Base-by-base conservation (phyloP, 2,797 vertebrate species). In the Yasuhikotakia modesta region DNA sequence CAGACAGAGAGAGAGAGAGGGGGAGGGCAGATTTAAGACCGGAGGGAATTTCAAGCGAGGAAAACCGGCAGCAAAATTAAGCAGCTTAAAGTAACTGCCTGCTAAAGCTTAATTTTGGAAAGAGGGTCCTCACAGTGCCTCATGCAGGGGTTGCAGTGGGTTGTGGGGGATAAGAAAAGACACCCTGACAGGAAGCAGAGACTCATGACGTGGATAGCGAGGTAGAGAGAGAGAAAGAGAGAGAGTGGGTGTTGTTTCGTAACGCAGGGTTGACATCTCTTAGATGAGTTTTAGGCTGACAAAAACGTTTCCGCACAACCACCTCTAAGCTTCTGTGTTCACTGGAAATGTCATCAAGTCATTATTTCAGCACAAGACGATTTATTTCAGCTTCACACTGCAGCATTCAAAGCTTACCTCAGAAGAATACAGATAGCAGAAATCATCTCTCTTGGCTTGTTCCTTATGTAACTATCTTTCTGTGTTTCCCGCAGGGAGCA, bases 61-160 rank as follows among this genome's bases (percentile, higher is more conserved):
- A 88, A 90, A 92, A 93, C 91, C 89, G 90, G 90, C 89, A 88
- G 90, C 81, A 85, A 92, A 92, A 91, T 93, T 93, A 94, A 92
- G 91, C 92, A 88, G 92, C 92, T 94, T 93, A 93, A 91, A 90
- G 85, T 90, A 85, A 90, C 88, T 90, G 89, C 87, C 88, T 86
- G 88, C 87, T 87, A 88, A 92, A 88, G 89, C 86, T 87, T 87
- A 87, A 85, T 89, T 91, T 88, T 91, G 86, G 88, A 89, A 90
- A 86, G 87, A 89, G 86, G 88, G 88, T 86, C 86, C 86, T 90
- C 84, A 89, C 88, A 85, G 2, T 58, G 88, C 86, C 88, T 92
- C 88, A 91, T 91, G 88, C 87, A 89, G 83, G 90, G 91, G 89
- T 89, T 90, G 89, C 87, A 83, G 87, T 82, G 83, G 88, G 85